A percentile compares a stretch with the other conserved stretches of the same genome.
Conservation (phyloP, 2,888 invertebrate genomes). For the Petrophora chlorosata region DNA sequence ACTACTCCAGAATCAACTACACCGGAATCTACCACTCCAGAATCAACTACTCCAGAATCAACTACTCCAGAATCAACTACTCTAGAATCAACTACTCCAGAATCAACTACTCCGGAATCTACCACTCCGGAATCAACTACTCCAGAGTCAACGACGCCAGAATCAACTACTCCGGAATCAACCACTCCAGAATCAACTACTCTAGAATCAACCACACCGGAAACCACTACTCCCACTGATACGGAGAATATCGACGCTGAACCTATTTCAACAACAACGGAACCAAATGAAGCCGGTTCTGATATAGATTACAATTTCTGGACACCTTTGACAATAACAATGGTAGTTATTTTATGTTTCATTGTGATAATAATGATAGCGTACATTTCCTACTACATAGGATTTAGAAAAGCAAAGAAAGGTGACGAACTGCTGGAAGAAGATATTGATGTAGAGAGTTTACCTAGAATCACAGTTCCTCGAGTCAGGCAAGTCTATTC, state of each 20-base stretch:
- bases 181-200: too few species aligned
- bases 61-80: too few species aligned
- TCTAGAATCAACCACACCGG: too few species aligned
- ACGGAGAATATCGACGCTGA: not conserved
- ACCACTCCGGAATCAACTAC: too few species aligned
- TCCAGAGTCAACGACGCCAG: too few species aligned
- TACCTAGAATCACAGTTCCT: slow-evolving; percentile 9
- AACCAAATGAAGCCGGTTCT: not conserved
- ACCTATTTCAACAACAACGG: not conserved
- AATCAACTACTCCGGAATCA: too few species aligned
- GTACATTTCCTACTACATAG: slow-evolving; percentile 12
- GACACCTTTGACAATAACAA: slow-evolving; percentile 22
- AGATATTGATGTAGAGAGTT: slow-evolving; percentile 13
- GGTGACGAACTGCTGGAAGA: not conserved
- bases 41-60: too few species aligned
- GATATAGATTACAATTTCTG: slow-evolving; percentile 15
- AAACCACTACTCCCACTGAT: too few species aligned
- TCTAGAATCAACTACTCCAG: not conserved
- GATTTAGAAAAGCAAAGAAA: slow-evolving; percentile 6
- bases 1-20: too few species aligned
- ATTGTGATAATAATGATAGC: slow-evolving; percentile 5
- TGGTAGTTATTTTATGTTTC: slow-evolving; percentile 17
- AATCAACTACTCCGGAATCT: too few species aligned
- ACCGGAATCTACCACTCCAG: not conserved
- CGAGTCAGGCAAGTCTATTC: slow-evolving; percentile 8